A percentile compares a stretch with the other conserved stretches of the same genome.
Evolutionary conservation across 2,797 vertebrate species (phyloP).

Genomic region (Eremophila alpestris): DNA sequence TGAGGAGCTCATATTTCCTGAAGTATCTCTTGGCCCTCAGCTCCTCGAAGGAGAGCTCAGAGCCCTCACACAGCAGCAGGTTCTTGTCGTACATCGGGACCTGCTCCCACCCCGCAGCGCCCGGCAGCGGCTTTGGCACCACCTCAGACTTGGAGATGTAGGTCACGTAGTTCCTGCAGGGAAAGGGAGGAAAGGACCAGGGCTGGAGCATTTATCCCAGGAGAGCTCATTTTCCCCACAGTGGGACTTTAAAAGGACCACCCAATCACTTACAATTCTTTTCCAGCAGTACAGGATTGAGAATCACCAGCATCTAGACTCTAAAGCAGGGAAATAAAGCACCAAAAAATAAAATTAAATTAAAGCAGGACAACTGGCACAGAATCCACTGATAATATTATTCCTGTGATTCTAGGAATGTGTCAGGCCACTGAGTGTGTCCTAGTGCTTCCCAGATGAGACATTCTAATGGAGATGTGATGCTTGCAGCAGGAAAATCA

Average conservation of each 20-base stretch:
- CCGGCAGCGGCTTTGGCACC: background rate
- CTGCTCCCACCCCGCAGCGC: background rate
- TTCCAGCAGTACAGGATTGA: slow-evolving; percentile 4
- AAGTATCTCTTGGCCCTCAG: slow-evolving; percentile 77
- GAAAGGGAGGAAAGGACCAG: background rate
- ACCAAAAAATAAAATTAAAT: background rate
- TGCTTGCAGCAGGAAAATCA: background rate
- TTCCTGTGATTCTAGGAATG: background rate
- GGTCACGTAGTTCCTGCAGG: slow-evolving; percentile 61
- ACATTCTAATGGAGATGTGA: background rate
- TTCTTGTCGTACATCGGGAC: slow-evolving; percentile 82
- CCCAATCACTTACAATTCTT: slow-evolving; percentile 63
- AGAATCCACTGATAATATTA: background rate
- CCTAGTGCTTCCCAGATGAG: background rate
- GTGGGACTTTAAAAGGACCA: background rate
- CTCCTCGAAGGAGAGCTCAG: slow-evolving; percentile 82
- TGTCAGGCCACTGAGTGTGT: background rate
- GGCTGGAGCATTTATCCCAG: background rate
- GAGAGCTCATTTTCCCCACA: background rate
- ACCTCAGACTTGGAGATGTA: slow-evolving; percentile 77
- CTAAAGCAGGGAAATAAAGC: slow-evolving; percentile 29
- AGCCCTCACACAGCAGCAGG: slow-evolving; percentile 79
- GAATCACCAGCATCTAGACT: slow-evolving; percentile 5
- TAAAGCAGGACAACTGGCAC: background rate
- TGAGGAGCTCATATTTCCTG: slow-evolving; percentile 66